These are phyloP conservation scores for Drosophila setosimentum DNA, from an alignment of 2,888 invertebrate species.

Conservation along the genomic window DNA sequence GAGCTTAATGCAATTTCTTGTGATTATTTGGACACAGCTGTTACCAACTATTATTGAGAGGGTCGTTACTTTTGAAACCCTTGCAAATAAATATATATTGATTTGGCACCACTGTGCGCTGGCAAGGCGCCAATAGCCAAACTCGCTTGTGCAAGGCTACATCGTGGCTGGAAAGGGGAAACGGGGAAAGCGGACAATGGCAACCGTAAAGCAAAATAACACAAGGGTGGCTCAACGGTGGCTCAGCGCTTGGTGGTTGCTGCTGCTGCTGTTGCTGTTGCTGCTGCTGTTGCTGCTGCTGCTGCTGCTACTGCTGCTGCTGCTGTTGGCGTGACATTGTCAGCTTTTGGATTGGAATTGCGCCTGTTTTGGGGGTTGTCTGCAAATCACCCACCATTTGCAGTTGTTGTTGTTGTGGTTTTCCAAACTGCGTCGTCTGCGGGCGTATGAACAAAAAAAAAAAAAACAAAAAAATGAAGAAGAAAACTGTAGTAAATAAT, in stretches of 20 bases:
- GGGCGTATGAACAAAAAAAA: constrained; percentile 20
- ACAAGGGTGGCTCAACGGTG: constrained; percentile 75
- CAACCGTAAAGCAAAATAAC: constrained; percentile 68
- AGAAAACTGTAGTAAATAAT: constrained; percentile 78
- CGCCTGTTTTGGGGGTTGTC: constrained; percentile 61
- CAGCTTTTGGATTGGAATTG: constrained; percentile 50
- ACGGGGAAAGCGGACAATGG: constrained; percentile 59
- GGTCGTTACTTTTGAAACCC: neutral
- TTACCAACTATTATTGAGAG: neutral
- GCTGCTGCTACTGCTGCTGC: constrained; percentile 23
- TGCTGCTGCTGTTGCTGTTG: constrained; percentile 32
- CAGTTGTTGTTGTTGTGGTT: constrained; percentile 40
- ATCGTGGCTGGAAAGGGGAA: neutral
- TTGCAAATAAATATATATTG: neutral
- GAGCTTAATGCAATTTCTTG: neutral
- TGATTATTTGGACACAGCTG: neutral
- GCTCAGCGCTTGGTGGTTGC: constrained; percentile 69
- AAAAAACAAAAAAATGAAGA: constrained; percentile 52
- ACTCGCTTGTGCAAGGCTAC: constrained; percentile 38
- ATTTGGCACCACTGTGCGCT: constrained; percentile 47
- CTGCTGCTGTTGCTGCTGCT: constrained; percentile 2
- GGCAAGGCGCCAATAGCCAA: constrained; percentile 65
- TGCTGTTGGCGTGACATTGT: constrained; percentile 62
- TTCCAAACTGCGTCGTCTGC: constrained; percentile 50
- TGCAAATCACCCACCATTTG: constrained; percentile 74